Conservation (phyloP, 2,797 vertebrate species). For the Setipinna tenuifilis region DNA sequence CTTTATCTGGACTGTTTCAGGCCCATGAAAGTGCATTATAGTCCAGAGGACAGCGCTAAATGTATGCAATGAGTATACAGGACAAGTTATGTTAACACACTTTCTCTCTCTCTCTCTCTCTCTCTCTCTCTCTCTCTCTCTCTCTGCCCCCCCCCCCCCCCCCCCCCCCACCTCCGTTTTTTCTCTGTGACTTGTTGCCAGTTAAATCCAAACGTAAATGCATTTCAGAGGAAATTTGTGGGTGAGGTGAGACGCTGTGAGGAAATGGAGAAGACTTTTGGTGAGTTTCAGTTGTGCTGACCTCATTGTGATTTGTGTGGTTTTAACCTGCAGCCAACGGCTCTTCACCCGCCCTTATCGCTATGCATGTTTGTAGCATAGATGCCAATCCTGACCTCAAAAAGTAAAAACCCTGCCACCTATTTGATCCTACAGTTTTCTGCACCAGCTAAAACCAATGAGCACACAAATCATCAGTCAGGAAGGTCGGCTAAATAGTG, state of each 20-base stretch:
- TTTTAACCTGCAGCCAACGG: too few species aligned
- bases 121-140: constrained; percentile 9
- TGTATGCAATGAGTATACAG: too few species aligned
- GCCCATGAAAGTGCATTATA: background rate
- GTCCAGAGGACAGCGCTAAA: background rate
- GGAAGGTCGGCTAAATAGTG: too few species aligned
- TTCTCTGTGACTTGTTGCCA: constrained; percentile 45
- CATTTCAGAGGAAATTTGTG: constrained; percentile 86
- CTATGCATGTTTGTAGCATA: too few species aligned
- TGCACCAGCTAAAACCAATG: too few species aligned
- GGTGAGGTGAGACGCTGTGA: constrained; percentile 83
- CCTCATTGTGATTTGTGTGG: background rate
- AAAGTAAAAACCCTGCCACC: too few species aligned
- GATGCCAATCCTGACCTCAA: too few species aligned
- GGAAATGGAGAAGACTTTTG: constrained; percentile 85
- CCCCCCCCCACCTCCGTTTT: background rate
- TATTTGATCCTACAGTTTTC: too few species aligned
- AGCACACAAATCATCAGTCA: too few species aligned
- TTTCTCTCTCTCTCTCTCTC: too few species aligned
- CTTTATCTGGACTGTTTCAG: too few species aligned
- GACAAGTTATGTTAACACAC: too few species aligned
- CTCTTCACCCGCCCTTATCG: background rate
- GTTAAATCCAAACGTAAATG: constrained; percentile 81
- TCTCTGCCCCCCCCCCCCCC: background rate
- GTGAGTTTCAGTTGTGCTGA: constrained; percentile 66